Evolutionary conservation across 2,888 invertebrate genomes (phyloP).

Genomic region (Heliconius ismenius): DNA sequence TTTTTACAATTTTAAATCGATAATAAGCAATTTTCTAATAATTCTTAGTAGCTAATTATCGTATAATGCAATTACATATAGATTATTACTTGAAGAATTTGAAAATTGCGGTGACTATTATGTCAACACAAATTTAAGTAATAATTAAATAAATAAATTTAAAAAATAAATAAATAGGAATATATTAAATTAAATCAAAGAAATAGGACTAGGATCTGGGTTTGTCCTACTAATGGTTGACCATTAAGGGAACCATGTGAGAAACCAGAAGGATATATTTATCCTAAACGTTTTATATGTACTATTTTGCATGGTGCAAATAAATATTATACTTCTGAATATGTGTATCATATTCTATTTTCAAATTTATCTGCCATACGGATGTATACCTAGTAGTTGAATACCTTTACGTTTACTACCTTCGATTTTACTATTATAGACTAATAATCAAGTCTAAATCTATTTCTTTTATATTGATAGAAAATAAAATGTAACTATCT

Average conservation of each 20-base stretch:
- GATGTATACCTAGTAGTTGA: slow-evolving; percentile 34
- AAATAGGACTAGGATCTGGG: slow-evolving; percentile 8
- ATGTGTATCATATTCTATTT: slow-evolving; percentile 7
- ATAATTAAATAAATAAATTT: background rate
- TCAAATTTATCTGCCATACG: slow-evolving; percentile 62
- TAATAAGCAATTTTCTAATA: background rate
- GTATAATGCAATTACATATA: background rate
- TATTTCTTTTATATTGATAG: slow-evolving; percentile 24
- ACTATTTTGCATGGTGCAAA: slow-evolving; percentile 92
- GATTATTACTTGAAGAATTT: background rate
- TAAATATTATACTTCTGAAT: slow-evolving; percentile 49
- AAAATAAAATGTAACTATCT: background rate
- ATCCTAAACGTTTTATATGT: slow-evolving; percentile 84
- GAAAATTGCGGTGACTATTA: background rate
- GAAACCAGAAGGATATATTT: slow-evolving; percentile 77
- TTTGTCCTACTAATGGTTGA: slow-evolving; percentile 53
- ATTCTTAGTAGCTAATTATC: slow-evolving; percentile 3
- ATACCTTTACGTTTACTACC: slow-evolving; percentile 22
- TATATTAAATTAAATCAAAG: background rate
- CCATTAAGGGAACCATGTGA: slow-evolving; percentile 88
- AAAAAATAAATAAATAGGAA: background rate
- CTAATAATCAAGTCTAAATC: background rate
- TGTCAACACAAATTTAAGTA: background rate
- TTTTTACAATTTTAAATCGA: background rate
- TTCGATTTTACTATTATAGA: background rate